A percentile compares a stretch with the other conserved stretches of the same genome.
These are phyloP conservation scores for Tetranychus piercei DNA, from an alignment of 2,888 invertebrate genomes.

Conservation along the genomic window DNA sequence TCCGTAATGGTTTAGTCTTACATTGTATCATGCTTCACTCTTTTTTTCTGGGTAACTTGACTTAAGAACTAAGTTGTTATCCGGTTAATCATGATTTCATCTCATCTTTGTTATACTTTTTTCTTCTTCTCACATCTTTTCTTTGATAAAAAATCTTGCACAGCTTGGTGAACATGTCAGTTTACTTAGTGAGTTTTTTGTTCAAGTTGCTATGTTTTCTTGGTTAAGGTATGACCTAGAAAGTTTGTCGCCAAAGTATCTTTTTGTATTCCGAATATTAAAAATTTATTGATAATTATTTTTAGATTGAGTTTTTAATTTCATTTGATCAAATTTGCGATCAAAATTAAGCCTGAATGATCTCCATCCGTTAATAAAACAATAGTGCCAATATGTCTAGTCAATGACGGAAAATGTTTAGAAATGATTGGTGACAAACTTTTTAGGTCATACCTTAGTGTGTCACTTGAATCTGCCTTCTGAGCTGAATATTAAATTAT, in stretches of 20 bases:
- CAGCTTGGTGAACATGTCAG: not conserved
- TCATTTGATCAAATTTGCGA: no score
- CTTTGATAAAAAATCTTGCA: not conserved
- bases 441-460: no score
- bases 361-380: constrained; percentile 77
- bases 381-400: constrained; percentile 77
- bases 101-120: not conserved
- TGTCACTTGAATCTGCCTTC: no score
- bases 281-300: no score
- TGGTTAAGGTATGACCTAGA: no score
- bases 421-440: no score
- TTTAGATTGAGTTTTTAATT: no score
- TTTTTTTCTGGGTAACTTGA: not conserved
- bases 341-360: no score
- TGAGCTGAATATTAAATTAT: no score
- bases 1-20: not conserved
- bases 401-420: constrained; percentile 65
- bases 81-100: not conserved
- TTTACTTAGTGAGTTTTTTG: not conserved
- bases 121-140: not conserved
- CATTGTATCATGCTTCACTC: not conserved
- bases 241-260: no score
- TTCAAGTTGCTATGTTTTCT: no score
- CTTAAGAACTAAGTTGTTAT: not conserved
- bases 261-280: no score